Evolutionary conservation across 1,140 invertebrate species (phyloP), one percentile per base, ranked within the genome.

Genomic region (Orius insidiosus): DNA sequence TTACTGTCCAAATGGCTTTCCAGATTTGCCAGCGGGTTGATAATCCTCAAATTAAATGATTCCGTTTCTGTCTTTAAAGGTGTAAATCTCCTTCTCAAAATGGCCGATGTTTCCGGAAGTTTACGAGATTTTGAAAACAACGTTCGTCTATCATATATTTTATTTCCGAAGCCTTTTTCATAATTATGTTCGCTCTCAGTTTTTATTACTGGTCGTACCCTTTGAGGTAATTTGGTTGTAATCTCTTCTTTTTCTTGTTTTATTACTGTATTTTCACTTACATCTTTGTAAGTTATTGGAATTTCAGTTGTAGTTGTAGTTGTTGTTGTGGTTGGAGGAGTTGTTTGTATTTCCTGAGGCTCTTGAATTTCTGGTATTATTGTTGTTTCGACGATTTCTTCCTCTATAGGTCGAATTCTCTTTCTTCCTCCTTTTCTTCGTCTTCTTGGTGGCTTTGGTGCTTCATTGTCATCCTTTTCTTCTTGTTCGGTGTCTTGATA

Each of bases 41-140:
- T 24, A 24, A 24, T 24, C 7, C 24, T 24, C 24, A 24, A 24
- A 24, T 24, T 24, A 7, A 24, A 24, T 4, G 24, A 36, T 15
- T 15, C 35, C 3, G 14, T 36, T 30, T 45, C 14, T 31, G 16
- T 48, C 13, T 30, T 31, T 15, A 41, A 24, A 35, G 24, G 36
- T 10, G 32, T 37, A 16, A 43, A 14, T 13, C 43, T 18, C 18
- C 50, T 47, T 44, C 55, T 51, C 16, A 56, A 53, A 8, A 56
- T 41, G 3, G 55, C 55, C 24, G 55, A 56, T 8, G 55, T 56
- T 10, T 43, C 42, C 2, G 55, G 55, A 19, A 56, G 38, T 33
- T 46, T 50, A 35, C 48, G 48, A 3, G 50, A 46, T 49, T 41
- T 52, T 19, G 53, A 51, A 46, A 54, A 52, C 37, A 54, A 45